Base-by-base conservation (phyloP, 2,113 vertebrate species). In the Willisornis vidua region DNA sequence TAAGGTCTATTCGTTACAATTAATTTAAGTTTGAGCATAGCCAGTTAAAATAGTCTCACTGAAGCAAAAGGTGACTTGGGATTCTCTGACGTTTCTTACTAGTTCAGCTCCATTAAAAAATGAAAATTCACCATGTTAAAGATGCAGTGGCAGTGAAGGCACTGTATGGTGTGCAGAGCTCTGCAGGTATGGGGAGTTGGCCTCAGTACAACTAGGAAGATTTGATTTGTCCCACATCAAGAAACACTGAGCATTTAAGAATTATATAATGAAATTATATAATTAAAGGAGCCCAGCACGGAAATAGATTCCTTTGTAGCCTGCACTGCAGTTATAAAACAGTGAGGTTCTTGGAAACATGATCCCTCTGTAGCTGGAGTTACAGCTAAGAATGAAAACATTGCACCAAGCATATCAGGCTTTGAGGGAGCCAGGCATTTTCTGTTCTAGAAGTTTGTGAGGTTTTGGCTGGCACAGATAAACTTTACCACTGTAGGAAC, bases 261-360 rank as follows among this genome's bases (percentile, higher is more conserved):
- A 14, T 57, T 7, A 1, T 7, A 1, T n/a, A 41, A 73, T 68
- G 49, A 76, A 84, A 35, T 39, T 0, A 10, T 10, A 33, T 18
- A 65, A 52, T 57, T 48, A 33, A 74, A 57, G 37, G 55, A 90
- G 24, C 10, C 16, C 49, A 9, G 20, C 45, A 31, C 59, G 28
- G 55, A 55, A 74, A 70, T 22, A 26, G 55, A 41, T 70, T 49
- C 49, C 26, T 85, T 51, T 62, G n/a, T 29, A 45, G 41, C 58
- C 45, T 89, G 55, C 45, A 20, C 41, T 55, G 51, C 79, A 46
- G 19, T 68, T 85, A 24, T 8, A 43, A 43, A 81, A 18, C 8
- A 46, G 31, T 17, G 26, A 80, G 13, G 7, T 48, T 63, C 80
- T 72, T 8, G 2, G 16, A 49, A 85, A 41, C 23, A 54, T 14